phyloP scores from a whole-genome alignment of 2,113 vertebrate species.

The Rattus norvegicus region DNA sequence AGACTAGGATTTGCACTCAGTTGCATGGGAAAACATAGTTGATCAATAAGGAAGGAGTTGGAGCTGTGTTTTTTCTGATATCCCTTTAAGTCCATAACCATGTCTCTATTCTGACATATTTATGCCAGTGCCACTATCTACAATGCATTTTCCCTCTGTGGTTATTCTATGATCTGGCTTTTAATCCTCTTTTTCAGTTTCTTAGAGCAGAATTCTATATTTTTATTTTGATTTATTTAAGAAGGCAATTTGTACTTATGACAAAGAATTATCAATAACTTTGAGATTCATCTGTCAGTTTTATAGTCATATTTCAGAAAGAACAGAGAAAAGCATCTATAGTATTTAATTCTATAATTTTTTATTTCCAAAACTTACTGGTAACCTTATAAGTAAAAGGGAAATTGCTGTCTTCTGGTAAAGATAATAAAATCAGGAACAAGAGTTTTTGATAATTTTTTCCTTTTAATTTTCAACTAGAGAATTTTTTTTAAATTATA shows the following conservation, averaged over 20 bases:
- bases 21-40: background rate
- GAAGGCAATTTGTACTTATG: background rate
- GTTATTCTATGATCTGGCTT: background rate
- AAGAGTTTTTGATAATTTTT: background rate
- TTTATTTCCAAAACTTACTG: background rate
- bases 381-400: constrained; percentile 1
- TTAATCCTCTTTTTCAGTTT: background rate
- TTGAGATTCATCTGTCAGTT: background rate
- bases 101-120: background rate
- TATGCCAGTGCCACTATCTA: background rate
- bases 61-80: background rate
- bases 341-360: background rate
- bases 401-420: background rate
- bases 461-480: background rate
- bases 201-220: background rate
- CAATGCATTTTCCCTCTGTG: background rate
- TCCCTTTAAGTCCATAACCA: background rate
- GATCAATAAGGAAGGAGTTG: background rate
- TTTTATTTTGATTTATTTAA: background rate
- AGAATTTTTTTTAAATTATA: background rate
- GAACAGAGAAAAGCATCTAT: background rate
- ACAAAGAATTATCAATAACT: background rate
- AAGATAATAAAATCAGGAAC: background rate
- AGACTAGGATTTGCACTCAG: background rate
- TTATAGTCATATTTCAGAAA: background rate